Base-by-base conservation (phyloP, 2,113 vertebrate species). In the Passerina amoena region DNA sequence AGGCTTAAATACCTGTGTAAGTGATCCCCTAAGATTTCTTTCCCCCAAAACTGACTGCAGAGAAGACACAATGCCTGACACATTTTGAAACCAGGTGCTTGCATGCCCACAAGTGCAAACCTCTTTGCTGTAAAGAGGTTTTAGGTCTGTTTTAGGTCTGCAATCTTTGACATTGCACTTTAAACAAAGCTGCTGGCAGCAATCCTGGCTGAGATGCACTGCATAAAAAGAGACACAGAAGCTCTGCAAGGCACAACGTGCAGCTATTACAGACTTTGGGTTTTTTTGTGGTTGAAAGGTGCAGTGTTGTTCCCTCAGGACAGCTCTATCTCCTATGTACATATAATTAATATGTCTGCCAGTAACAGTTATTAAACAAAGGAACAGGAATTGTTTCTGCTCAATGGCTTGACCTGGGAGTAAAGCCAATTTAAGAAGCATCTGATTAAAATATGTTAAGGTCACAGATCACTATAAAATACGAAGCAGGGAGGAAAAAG, bases 321-420 rank as follows among this genome's bases (percentile, higher is more conserved):
- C 73, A 88, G 50, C 5, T 16, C 72, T 94, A 82, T 97, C 90
- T 97, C 94, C 92, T 96, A 88, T 95, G 90, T 91, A 87, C 88
- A 88, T 94, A 95, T 96, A 97, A 97, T 97, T 96, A 96, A 97
- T 95, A 95, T 91, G 94, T 96, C 89, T 97, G 96, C 93, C 82
- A 89, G 88, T 90, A 96, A 94, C 57, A 95, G 88, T 95, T 93
- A 85, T 94, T 94, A 96, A 96, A 95, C 88, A 96, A 96, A 94
- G 92, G 92, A 93, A 57, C 79, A 92, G 73, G 90, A 92, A 94
- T 95, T 91, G 91, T 95, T 96, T 95, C 90, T 97, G 85, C 90
- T 80, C 86, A 84, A 83, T 96, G 86, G 61, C 90, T 91, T 96
- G 94, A 96, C 95, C 96, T 94, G 82, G 90, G 95, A 97, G 78